A percentile compares a stretch with the other conserved stretches of the same genome.
These are phyloP conservation scores for Halocynthia aurantium DNA, from an alignment of 23 tunicate genomes.

Conservation along the genomic window DNA sequence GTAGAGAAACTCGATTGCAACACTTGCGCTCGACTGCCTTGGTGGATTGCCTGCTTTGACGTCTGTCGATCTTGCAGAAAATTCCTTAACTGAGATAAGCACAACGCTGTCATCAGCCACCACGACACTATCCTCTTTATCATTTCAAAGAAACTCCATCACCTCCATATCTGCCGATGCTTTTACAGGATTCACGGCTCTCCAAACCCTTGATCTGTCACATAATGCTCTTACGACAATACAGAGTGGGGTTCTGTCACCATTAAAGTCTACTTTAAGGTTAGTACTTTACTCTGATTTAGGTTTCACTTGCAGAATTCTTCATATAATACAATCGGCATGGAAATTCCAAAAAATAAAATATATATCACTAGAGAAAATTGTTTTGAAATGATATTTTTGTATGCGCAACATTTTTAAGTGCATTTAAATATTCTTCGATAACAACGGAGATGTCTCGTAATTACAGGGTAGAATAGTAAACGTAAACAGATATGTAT, in stretches of 20 bases:
- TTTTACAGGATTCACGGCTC: constrained; percentile 40
- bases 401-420: too few relatives aligned
- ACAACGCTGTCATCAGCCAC: constrained; percentile 25
- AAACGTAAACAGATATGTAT: too few relatives aligned
- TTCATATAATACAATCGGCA: too few relatives aligned
- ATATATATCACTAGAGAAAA: too few relatives aligned
- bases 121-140: constrained; percentile 13
- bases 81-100: constrained; percentile 21
- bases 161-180: constrained; percentile 19
- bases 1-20: constrained; percentile 49
- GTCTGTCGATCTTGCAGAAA: constrained; percentile 30
- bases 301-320: not conserved
- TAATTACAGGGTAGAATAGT: too few relatives aligned
- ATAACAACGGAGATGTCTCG: too few relatives aligned
- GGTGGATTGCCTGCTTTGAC: constrained; percentile 53
- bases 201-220: constrained; percentile 42
- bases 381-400: too few relatives aligned
- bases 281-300: constrained; percentile 9
- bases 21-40: constrained; percentile 34
- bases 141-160: constrained; percentile 17
- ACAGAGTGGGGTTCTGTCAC: constrained; percentile 28
- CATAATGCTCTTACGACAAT: constrained; percentile 35
- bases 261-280: constrained; percentile 31
- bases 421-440: too few relatives aligned
- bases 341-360: too few relatives aligned